Evolutionary conservation across 2,797 vertebrate species (phyloP), one percentile per base, ranked within the genome.

Genomic region (Coregonus ussuriensis): DNA sequence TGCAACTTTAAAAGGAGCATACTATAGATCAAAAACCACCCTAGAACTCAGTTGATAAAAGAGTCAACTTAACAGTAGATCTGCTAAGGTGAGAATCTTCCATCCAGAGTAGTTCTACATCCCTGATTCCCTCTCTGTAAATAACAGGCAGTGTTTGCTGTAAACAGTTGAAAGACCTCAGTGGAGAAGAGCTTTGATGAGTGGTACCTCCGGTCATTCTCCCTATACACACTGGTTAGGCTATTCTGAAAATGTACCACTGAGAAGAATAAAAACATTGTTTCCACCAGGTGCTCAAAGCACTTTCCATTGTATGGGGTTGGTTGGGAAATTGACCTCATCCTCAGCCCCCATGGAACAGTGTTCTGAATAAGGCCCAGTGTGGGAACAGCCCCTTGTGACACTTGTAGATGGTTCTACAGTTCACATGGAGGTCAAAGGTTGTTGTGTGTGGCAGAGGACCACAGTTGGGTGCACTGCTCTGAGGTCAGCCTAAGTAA

Each of bases 381-480:
- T 82, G 84, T 75, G 59, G 51, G 65, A 79, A 15, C 31, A 67
- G 54, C 31, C 52, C 52, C 84, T 80, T 88, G 83, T 89, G 92
- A 92, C 91, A 91, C 89, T 91, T 88, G 88, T 96, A 91, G 95
- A 87, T 94, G 96, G 94, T 95, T 89, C 93, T 93, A 65, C 88
- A 81, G 93, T 93, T 94, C 93, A 94, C 79, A 65, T 13, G n/a
- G 4, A 83, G 93, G 94, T 92, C 89, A 93, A 87, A 90, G 90
- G 91, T 92, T 92, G 90, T 81, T 87, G 86, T 88, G 83, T 75
- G 83, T 89, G 93, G 85, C 84, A 78, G 84, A 76, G 79, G 79
- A 80, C 77, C 88, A 88, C 92, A 93, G 89, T 89, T 93, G 91
- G 90, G 89, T 81, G 77, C 84, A 31, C 80, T 11, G 72, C 87